Percentiles rank a stretch among this genome's conserved stretches.
phyloP scores from a whole-genome alignment of 2,113 vertebrate genomes.

The Solea solea region DNA sequence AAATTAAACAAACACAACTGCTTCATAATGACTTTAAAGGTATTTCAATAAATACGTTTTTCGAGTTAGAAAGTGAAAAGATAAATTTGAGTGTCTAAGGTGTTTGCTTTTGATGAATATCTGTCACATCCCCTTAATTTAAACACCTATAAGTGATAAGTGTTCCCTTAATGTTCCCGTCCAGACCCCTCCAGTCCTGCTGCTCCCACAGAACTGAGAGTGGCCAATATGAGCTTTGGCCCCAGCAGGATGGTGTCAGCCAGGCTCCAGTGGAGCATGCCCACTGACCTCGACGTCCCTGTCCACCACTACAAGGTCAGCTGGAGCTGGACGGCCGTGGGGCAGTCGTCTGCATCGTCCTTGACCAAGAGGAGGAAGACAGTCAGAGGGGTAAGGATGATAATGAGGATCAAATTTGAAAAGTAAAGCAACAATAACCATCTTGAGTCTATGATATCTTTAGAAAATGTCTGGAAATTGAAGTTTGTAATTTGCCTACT shows the following conservation, averaged over 20 bases:
- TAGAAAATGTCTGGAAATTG: too few species aligned
- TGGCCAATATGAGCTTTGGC: constrained; percentile 83
- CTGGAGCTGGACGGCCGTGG: constrained; percentile 86
- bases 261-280: constrained; percentile 82
- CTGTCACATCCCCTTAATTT: neutral
- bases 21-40: too few species aligned
- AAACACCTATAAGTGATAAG: neutral
- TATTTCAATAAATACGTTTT: too few species aligned
- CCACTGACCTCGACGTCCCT: constrained; percentile 86
- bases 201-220: constrained; percentile 84
- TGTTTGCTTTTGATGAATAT: neutral
- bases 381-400: constrained; percentile 81
- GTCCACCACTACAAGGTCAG: constrained; percentile 92
- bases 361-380: constrained; percentile 89
- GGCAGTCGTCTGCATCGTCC: constrained; percentile 78
- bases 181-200: constrained; percentile 88
- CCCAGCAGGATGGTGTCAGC: constrained; percentile 79
- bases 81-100: neutral
- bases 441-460: too few species aligned
- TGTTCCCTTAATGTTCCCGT: neutral
- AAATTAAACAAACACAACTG: too few species aligned
- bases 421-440: too few species aligned
- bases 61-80: too few species aligned
- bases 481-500: too few species aligned
- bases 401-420: too few species aligned